These are phyloP conservation scores for Globia sparganii DNA, from an alignment of 2,888 invertebrate genomes.

Conservation along the genomic window DNA sequence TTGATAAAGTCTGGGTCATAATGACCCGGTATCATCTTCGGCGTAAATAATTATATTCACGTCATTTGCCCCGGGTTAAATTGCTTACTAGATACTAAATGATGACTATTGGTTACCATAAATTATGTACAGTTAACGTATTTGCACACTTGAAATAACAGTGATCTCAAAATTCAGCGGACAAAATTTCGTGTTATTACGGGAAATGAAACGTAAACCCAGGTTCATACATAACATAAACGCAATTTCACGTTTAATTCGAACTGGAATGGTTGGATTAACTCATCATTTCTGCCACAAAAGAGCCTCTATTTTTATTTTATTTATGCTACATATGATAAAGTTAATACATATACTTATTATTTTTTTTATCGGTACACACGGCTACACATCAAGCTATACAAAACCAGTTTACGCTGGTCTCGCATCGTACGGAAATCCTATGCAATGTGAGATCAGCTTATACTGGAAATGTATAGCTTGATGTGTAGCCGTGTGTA, in stretches of 20 bases:
- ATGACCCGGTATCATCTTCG: background rate
- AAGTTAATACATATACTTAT: background rate
- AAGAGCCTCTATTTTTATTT: background rate
- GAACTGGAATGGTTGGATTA: slow-evolving; percentile 10
- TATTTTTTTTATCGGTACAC: too few species aligned
- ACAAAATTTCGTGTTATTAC: slow-evolving; percentile 29
- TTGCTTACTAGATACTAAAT: background rate
- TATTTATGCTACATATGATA: background rate
- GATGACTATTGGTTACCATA: background rate
- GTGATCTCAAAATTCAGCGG: slow-evolving; percentile 1
- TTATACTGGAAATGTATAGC: too few species aligned
- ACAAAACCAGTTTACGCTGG: too few species aligned
- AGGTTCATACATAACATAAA: background rate
- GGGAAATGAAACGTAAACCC: slow-evolving; percentile 36
- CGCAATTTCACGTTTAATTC: slow-evolving; percentile 3
- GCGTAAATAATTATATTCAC: background rate
- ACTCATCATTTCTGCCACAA: slow-evolving; percentile 2
- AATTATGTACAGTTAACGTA: background rate
- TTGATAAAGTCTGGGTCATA: background rate
- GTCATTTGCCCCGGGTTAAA: too few species aligned
- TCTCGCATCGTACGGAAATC: too few species aligned
- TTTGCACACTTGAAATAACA: slow-evolving; percentile 20
- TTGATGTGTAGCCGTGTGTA: too few species aligned
- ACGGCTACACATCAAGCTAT: too few species aligned
- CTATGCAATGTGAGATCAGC: too few species aligned